Conservation (phyloP, 2,888 invertebrate genomes). For the Dorcus parallelipipedus region DNA sequence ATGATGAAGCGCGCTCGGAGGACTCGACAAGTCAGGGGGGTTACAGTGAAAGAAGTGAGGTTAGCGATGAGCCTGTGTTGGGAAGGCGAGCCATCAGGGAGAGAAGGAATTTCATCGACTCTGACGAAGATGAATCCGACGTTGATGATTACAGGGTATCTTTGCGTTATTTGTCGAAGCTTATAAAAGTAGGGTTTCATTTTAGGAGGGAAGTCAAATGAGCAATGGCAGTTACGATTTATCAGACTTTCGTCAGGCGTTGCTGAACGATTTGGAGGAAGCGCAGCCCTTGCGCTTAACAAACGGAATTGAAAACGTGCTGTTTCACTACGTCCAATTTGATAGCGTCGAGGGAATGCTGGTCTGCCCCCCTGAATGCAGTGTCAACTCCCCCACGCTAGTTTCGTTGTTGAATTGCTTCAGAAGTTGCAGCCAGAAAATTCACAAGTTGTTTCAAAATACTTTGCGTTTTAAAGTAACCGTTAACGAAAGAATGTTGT, state of each 20-base stretch:
- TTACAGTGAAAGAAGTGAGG: slow-evolving; percentile 61
- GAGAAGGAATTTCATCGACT: slow-evolving; percentile 52
- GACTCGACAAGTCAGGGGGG: slow-evolving; percentile 68
- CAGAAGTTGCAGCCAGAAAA: slow-evolving; percentile 64
- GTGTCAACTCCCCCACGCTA: slow-evolving; percentile 39
- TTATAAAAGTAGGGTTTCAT: slow-evolving; percentile 20
- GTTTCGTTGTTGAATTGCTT: slow-evolving; percentile 65
- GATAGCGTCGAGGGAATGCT: slow-evolving; percentile 70
- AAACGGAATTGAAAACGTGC: slow-evolving; percentile 66
- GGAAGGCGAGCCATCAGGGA: slow-evolving; percentile 64
- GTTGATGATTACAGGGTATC: slow-evolving; percentile 62
- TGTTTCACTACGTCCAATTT: slow-evolving; percentile 74
- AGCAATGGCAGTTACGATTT: slow-evolving; percentile 64
- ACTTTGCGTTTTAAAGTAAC: slow-evolving; percentile 58
- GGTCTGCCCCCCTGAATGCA: slow-evolving; percentile 55
- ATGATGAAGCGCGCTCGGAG: slow-evolving; percentile 59
- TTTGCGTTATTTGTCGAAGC: slow-evolving; percentile 35
- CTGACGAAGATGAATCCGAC: slow-evolving; percentile 73
- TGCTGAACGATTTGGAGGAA: slow-evolving; percentile 68
- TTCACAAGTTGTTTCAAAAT: slow-evolving; percentile 71
- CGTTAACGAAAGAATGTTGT: neutral
- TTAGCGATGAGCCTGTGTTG: slow-evolving; percentile 66
- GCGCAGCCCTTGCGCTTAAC: slow-evolving; percentile 60
- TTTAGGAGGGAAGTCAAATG: slow-evolving; percentile 63
- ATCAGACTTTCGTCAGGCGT: slow-evolving; percentile 68